Evolutionary conservation across 1,140 invertebrate genomes (phyloP).

Genomic region (Drosophila obscura): DNA sequence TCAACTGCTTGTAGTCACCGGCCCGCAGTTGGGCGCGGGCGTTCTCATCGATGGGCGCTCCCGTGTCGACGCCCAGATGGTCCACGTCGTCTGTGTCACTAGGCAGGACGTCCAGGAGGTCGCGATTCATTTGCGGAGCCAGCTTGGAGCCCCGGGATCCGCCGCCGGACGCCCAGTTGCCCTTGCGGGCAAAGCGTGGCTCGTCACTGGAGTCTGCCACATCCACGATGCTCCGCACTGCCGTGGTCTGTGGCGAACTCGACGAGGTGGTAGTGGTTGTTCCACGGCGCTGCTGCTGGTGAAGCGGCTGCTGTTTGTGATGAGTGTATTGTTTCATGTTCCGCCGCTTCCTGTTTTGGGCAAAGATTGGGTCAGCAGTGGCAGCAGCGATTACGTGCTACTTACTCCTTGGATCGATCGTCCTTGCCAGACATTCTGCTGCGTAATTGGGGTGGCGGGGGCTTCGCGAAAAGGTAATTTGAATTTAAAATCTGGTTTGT

Average conservation of each 20-base stretch:
- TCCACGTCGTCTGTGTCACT: constrained; percentile 61
- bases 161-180: constrained; percentile 44
- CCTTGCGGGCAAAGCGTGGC: constrained; percentile 58
- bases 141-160: constrained; percentile 21
- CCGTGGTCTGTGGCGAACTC: constrained; percentile 59
- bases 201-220: constrained; percentile 81
- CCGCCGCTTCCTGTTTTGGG: constrained; percentile 57
- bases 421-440: constrained; percentile 73
- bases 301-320: constrained; percentile 33
- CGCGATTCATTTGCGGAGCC: constrained; percentile 58
- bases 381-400: constrained; percentile 36
- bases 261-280: constrained; percentile 67
- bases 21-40: constrained; percentile 70
- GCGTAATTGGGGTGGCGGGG: no score
- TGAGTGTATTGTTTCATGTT: constrained; percentile 75
- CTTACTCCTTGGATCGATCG: constrained; percentile 82
- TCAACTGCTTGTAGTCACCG: constrained; percentile 68
- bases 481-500: no score
- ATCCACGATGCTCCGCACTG: constrained; percentile 70
- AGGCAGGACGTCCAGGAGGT: constrained; percentile 54
- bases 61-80: constrained; percentile 40
- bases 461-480: no score
- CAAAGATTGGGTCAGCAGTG: background rate
- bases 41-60: constrained; percentile 58
- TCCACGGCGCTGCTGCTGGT: constrained; percentile 36